A percentile compares a stretch with the other conserved stretches of the same genome.
Conservation (phyloP, 2,888 invertebrate genomes). For the Drosophila falleni region DNA sequence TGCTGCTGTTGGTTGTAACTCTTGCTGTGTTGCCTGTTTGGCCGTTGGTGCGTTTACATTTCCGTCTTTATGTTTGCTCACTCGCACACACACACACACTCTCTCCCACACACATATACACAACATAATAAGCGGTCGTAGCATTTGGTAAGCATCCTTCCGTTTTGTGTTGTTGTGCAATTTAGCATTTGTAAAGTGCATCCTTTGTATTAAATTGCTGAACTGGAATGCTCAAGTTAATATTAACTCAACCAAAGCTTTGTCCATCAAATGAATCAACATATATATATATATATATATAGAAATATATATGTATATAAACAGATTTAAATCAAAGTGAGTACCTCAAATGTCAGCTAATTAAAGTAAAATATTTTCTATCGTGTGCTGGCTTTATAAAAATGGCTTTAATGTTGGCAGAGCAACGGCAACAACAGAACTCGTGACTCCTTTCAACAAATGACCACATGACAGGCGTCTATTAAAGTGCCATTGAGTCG, state of each 20-base stretch:
- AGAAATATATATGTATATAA: neutral
- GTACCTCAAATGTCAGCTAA: constrained; percentile 31
- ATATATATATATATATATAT: neutral
- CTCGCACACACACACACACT: constrained; percentile 22
- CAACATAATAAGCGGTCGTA: constrained; percentile 54
- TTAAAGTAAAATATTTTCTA: constrained; percentile 62
- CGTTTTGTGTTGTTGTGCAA: constrained; percentile 44
- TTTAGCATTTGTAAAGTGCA: constrained; percentile 52
- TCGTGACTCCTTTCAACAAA: constrained; percentile 46
- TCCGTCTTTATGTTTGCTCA: constrained; percentile 72
- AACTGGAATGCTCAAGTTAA: constrained; percentile 40
- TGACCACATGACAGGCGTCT: constrained; percentile 65
- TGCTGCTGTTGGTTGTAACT: constrained; percentile 34
- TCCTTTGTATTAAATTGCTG: constrained; percentile 47
- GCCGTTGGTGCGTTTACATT: constrained; percentile 63
- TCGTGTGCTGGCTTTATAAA: constrained; percentile 47
- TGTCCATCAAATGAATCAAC: constrained; percentile 23
- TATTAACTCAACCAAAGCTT: constrained; percentile 29
- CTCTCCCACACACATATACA: neutral
- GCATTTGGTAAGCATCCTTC: constrained; percentile 72
- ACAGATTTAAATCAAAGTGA: constrained; percentile 22
- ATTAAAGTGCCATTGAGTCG: constrained; percentile 44
- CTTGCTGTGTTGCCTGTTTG: constrained; percentile 62
- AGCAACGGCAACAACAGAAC: neutral
- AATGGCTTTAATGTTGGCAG: constrained; percentile 2